Base-by-base conservation (phyloP, 1,140 invertebrate species). In the Mesaphorura yosii region DNA sequence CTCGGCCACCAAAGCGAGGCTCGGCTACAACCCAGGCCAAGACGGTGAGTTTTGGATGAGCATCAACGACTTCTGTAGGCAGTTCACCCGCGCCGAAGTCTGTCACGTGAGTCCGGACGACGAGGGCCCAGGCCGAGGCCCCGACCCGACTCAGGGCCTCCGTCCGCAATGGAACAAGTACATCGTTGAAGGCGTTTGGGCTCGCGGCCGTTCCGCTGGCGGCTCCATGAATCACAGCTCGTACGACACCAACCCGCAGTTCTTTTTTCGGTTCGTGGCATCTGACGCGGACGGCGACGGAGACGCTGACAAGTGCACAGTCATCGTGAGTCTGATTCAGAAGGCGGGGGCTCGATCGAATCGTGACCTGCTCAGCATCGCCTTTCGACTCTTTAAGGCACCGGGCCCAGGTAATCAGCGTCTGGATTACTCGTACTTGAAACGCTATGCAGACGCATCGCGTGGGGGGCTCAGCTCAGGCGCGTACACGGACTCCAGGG, bases 11-110 rank as follows among this genome's bases (percentile, higher is more conserved):
- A 10, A 25, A 10, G 10, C 48, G 5, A 10, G 12, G n/a, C 22
- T 41, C 7, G 37, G 22, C 10, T 5, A 22, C 7, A 25, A 10
- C 22, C 39, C 39, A 14, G 14, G 34, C 7, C 22, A 51, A n/a
- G 48, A 51, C 20, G 48, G 48, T 10, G 48, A 51, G 20, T 51
- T 51, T 29, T 51, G 48, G 48, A 51, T 51, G 48, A 4, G 15
- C 29, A 20, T 51, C 19, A 22, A 51, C 12, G 48, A 51, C 22
- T 51, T 51, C 19, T 38, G 26, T 6, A 10, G 25, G n/a, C 48
- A 51, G 7, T 51, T 51, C 26, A 23, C 17, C 12, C 48, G 48
- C 5, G 22, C 41, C 4, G 48, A 51, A 25, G 41, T 51, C 19
- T 51, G 48, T 26, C 48, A 51, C 22, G 39, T 51, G 37, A 10